A percentile compares a stretch with the other conserved stretches of the same genome.
phyloP scores from a whole-genome alignment of 2,888 invertebrate species.

The Campoletis raptor region DNA sequence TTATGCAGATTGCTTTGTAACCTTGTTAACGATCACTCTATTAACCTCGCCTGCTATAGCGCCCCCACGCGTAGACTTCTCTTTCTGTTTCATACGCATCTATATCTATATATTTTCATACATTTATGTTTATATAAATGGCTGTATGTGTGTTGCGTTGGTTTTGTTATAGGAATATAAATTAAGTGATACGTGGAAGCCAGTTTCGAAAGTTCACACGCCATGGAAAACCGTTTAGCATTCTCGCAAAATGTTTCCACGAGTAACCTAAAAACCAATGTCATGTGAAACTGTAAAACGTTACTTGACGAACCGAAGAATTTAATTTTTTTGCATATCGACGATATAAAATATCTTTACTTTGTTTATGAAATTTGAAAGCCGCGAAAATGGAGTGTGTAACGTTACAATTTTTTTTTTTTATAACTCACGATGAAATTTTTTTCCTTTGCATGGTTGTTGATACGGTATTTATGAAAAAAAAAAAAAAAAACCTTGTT shows the following conservation, averaged over 20 bases:
- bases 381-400: background rate
- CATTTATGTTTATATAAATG: constrained; percentile 10
- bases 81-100: background rate
- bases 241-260: constrained; percentile 28
- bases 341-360: background rate
- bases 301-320: background rate
- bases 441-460: too few relatives aligned
- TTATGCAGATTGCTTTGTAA: constrained; percentile 85
- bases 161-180: constrained; percentile 26
- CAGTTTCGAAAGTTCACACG: constrained; percentile 50
- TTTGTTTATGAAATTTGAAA: background rate
- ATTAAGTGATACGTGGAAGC: constrained; percentile 37
- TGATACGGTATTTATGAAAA: too few relatives aligned
- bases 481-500: too few relatives aligned
- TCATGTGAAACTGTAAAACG: constrained; percentile 1
- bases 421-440: background rate
- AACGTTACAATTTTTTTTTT: too few relatives aligned
- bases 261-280: constrained; percentile 13
- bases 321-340: background rate
- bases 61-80: constrained; percentile 50
- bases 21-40: constrained; percentile 84
- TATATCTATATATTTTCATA: constrained; percentile 18
- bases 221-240: constrained; percentile 23
- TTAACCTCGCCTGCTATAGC: constrained; percentile 79
- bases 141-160: constrained; percentile 15